Evolutionary conservation across 2,888 invertebrate species (phyloP).

Genomic region (Abscondita cerata): DNA sequence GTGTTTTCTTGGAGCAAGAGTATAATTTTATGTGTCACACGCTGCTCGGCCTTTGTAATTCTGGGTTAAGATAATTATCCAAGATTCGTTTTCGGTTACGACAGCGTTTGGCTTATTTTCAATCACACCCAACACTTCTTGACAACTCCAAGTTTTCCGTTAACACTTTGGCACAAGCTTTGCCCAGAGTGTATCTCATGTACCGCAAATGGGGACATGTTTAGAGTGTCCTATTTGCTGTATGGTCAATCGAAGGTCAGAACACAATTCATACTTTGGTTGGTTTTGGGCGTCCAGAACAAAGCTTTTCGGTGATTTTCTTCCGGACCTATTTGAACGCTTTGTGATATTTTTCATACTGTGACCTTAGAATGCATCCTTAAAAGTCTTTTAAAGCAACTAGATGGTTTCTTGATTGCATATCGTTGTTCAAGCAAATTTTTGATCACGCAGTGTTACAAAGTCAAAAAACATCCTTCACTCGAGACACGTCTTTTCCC

Average conservation of each 20-base stretch:
- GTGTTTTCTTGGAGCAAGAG: background rate
- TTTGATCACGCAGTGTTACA: too few relatives aligned
- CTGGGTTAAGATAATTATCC: background rate
- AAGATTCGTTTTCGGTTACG: background rate
- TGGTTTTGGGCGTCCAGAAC: too few relatives aligned
- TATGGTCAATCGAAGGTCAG: background rate
- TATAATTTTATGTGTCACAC: constrained; percentile 1
- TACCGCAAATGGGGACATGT: background rate
- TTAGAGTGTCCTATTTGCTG: background rate
- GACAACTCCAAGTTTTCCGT: background rate
- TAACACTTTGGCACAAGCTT: background rate
- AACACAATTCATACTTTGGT: background rate
- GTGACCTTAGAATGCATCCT: too few relatives aligned
- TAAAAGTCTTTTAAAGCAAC: too few relatives aligned
- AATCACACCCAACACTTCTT: background rate
- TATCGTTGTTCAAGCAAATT: too few relatives aligned
- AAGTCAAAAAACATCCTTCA: too few relatives aligned
- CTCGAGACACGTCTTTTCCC: too few relatives aligned
- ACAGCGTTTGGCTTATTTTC: background rate
- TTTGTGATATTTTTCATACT: too few relatives aligned
- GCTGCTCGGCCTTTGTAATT: background rate
- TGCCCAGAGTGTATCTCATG: background rate
- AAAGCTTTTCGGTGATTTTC: too few relatives aligned
- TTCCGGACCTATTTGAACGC: too few relatives aligned
- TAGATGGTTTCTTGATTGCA: too few relatives aligned